Evolutionary conservation across 2,888 invertebrate genomes (phyloP).

Genomic region (Nudaria mundana): DNA sequence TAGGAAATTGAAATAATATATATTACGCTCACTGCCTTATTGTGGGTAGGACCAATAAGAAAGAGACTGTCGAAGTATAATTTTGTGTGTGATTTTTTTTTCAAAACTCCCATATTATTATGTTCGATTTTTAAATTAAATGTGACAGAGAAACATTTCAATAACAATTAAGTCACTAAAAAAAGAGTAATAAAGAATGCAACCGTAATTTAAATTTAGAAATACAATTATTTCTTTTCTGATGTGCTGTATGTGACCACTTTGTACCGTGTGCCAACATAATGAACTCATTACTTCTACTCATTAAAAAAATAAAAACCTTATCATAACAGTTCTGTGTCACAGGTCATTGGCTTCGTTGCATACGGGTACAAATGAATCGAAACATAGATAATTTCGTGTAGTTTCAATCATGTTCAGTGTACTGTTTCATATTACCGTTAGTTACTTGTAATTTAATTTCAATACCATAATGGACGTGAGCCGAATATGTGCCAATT

Average conservation of each 20-base stretch:
- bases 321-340: slow-evolving; percentile 25
- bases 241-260: neutral
- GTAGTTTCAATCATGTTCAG: slow-evolving; percentile 1
- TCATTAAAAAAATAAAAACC: slow-evolving; percentile 10
- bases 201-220: slow-evolving; percentile 2
- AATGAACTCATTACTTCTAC: slow-evolving; percentile 1
- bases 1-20: too few relatives aligned
- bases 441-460: neutral
- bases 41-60: too few relatives aligned
- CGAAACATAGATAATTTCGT: slow-evolving; percentile 21
- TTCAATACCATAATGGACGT: neutral
- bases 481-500: neutral
- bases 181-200: too few relatives aligned
- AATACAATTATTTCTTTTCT: slow-evolving; percentile 3
- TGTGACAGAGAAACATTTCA: too few relatives aligned
- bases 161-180: too few relatives aligned
- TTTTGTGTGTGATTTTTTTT: too few relatives aligned
- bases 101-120: too few relatives aligned
- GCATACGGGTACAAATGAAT: slow-evolving; percentile 39
- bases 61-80: too few relatives aligned
- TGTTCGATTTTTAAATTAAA: too few relatives aligned
- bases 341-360: slow-evolving; percentile 28
- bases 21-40: neutral
- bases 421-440: neutral
- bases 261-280: neutral